phyloP scores from a whole-genome alignment of 2,113 vertebrate genomes.

The Corythornis madagascariensis region DNA sequence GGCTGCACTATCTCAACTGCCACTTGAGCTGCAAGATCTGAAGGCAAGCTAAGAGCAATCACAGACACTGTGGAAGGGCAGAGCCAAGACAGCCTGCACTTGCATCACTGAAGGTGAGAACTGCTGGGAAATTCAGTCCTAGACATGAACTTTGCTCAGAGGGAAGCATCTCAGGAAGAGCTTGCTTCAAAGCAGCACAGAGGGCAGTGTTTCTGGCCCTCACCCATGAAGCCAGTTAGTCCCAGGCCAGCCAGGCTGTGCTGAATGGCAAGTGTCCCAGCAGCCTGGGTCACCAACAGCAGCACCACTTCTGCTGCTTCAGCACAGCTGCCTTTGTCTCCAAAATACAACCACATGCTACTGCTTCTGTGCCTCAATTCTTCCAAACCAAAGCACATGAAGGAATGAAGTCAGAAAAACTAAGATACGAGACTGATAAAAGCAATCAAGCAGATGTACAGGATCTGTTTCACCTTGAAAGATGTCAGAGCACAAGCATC shows the following conservation, averaged over 20 bases:
- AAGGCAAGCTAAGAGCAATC: not conserved
- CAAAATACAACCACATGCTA: fast-evolving
- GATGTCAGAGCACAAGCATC: not conserved
- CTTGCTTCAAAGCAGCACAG: not conserved
- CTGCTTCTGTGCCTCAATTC: not conserved
- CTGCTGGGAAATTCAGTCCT: not conserved
- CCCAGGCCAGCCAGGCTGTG: not conserved
- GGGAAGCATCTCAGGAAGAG: not conserved
- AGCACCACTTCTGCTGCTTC: not conserved
- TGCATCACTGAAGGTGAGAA: not conserved
- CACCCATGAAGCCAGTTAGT: not conserved
- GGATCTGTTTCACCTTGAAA: not conserved
- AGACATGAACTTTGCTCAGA: not conserved
- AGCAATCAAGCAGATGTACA: not conserved
- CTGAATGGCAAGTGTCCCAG: not conserved
- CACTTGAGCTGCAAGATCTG: not conserved
- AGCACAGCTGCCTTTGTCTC: not conserved
- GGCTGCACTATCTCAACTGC: not conserved
- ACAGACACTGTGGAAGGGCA: fast-evolving
- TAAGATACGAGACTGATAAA: not conserved
- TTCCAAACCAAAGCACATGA: not conserved
- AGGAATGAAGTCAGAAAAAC: not conserved
- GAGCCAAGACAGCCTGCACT: not conserved
- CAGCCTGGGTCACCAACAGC: not conserved
- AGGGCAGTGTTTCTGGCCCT: not conserved